Evolutionary conservation across 2,888 invertebrate genomes (phyloP).

Genomic region (Cotesia congregata): DNA sequence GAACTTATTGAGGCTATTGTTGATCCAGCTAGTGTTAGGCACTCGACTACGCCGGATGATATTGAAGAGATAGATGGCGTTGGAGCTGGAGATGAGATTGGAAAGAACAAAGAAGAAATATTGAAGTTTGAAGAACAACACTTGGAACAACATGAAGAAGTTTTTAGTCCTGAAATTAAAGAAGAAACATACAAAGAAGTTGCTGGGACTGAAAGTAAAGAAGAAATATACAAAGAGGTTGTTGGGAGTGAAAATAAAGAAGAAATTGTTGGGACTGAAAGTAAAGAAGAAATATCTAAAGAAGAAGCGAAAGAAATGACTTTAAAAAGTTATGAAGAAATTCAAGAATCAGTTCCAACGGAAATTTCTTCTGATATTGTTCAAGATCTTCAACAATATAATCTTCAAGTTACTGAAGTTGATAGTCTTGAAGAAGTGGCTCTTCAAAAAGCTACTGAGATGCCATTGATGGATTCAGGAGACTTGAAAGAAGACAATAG

Average conservation of each 20-base stretch:
- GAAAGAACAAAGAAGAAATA: conserved; percentile 33
- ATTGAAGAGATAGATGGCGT: conserved; percentile 10
- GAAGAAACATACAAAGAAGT: conserved; percentile 11
- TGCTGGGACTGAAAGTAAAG: no score
- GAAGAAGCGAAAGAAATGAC: conserved; percentile 18
- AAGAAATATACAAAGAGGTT: no score
- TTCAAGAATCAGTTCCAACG: neutral
- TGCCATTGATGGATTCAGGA: neutral
- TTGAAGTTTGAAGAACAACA: conserved; percentile 37
- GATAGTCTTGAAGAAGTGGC: neutral
- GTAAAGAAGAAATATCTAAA: neutral
- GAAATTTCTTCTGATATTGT: neutral
- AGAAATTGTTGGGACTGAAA: conserved; percentile 18
- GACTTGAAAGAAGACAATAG: conserved; percentile 36
- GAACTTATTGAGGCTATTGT: conserved; percentile 59
- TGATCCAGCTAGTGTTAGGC: conserved; percentile 42
- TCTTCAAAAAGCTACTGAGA: conserved; percentile 12
- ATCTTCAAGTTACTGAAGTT: neutral
- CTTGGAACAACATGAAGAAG: conserved; percentile 11
- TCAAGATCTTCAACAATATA: conserved; percentile 1
- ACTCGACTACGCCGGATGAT: conserved; percentile 38
- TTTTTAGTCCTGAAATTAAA: neutral
- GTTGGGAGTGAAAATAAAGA: conserved; percentile 13
- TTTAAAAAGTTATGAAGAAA: neutral
- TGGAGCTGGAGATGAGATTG: conserved; percentile 36